Percentiles rank a stretch among this genome's conserved stretches.
Evolutionary conservation across 2,888 invertebrate species (phyloP).

Genomic region (Listrodromus nycthemerus): DNA sequence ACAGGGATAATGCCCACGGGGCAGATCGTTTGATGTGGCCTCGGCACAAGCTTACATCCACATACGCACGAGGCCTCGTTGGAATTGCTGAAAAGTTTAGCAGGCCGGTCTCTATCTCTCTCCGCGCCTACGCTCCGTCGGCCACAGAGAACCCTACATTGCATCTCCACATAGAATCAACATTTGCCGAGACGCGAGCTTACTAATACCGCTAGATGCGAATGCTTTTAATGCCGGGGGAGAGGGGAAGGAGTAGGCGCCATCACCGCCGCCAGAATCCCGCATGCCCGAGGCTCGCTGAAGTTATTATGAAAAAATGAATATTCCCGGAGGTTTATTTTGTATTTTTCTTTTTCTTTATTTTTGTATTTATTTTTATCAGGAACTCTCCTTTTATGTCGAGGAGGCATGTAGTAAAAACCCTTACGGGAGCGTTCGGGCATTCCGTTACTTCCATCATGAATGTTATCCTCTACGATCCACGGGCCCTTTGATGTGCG

Average conservation of each 20-base stretch:
- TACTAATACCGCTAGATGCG: slow-evolving; percentile 63
- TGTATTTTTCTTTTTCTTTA: slow-evolving; percentile 46
- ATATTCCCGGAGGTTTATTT: slow-evolving; percentile 72
- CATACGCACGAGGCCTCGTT: slow-evolving; percentile 50
- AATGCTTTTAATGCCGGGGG: slow-evolving; percentile 63
- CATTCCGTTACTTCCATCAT: slow-evolving; percentile 71
- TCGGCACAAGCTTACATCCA: slow-evolving; percentile 62
- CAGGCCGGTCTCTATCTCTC: slow-evolving; percentile 30
- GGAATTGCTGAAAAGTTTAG: slow-evolving; percentile 75
- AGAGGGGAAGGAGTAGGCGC: not conserved
- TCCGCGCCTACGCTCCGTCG: not conserved
- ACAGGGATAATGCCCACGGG: slow-evolving; percentile 70
- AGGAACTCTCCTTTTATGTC: slow-evolving; percentile 73
- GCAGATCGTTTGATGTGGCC: slow-evolving; percentile 75
- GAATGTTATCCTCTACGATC: slow-evolving; percentile 68
- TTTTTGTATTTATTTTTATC: slow-evolving; percentile 72
- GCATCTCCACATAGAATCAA: slow-evolving; percentile 55
- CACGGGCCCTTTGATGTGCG: slow-evolving; percentile 75
- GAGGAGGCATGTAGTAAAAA: slow-evolving; percentile 66
- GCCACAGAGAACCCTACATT: slow-evolving; percentile 41
- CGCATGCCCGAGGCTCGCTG: slow-evolving; percentile 49
- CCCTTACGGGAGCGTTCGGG: slow-evolving; percentile 54
- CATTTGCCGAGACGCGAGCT: slow-evolving; percentile 70
- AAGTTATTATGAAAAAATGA: slow-evolving; percentile 78
- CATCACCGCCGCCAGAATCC: slow-evolving; percentile 41